Conservation (phyloP, 2,888 invertebrate species). For the Drosophila infuscata region DNA sequence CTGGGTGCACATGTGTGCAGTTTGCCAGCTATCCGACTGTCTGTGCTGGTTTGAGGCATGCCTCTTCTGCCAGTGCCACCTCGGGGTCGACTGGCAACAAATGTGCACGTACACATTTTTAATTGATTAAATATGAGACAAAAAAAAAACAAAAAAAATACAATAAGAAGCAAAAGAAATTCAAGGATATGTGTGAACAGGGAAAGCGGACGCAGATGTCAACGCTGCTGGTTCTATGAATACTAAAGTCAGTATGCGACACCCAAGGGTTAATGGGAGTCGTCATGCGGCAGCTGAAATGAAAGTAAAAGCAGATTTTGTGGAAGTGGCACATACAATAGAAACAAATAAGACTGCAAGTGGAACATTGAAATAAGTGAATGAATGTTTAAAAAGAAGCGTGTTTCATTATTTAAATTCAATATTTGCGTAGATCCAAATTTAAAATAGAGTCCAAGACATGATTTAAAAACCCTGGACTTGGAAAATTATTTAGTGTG, state of each 20-base stretch:
- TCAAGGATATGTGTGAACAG: conserved; percentile 22
- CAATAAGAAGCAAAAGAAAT: conserved; percentile 3
- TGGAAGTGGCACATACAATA: neutral
- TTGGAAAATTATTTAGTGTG: neutral
- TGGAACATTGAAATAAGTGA: no score
- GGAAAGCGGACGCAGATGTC: conserved; percentile 21
- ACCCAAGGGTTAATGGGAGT: conserved; percentile 9
- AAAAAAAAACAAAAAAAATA: neutral
- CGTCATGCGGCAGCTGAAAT: conserved; percentile 7
- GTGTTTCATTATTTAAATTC: neutral
- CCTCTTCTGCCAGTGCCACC: neutral
- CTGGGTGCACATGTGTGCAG: conserved; percentile 39
- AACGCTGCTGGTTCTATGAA: conserved; percentile 25
- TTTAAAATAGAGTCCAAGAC: neutral
- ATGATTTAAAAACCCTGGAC: neutral
- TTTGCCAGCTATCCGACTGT: conserved; percentile 24
- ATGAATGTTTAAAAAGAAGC: neutral
- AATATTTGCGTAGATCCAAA: neutral
- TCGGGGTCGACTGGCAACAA: conserved; percentile 37
- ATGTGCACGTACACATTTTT: conserved; percentile 66
- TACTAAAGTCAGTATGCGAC: conserved; percentile 9
- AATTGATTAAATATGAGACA: conserved; percentile 72
- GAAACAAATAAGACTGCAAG: neutral
- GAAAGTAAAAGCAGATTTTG: conserved; percentile 23
- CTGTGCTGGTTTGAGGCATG: conserved; percentile 28